Conservation (phyloP, 53 echinoderm and acorn worm genomes). For the Mesocentrotus franciscanus region DNA sequence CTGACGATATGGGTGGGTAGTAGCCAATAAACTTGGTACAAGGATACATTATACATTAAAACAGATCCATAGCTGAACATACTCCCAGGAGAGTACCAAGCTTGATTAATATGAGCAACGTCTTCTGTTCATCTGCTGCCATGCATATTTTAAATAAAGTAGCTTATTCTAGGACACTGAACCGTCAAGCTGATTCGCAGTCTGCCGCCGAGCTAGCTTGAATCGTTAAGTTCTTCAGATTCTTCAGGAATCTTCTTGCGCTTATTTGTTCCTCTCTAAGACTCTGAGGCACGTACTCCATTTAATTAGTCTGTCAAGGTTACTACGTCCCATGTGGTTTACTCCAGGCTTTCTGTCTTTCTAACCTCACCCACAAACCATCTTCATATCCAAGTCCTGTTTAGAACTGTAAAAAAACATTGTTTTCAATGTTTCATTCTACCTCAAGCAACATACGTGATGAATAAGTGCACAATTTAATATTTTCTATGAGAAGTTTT, state of each 20-base stretch:
- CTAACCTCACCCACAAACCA: neutral
- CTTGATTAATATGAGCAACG: neutral
- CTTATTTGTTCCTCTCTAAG: neutral
- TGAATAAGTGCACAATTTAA: too few species aligned
- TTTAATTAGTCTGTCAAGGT: conserved; percentile 43
- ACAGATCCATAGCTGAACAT: neutral
- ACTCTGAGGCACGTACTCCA: conserved; percentile 25
- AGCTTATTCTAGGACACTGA: conserved; percentile 7
- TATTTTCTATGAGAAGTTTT: too few species aligned
- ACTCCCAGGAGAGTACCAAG: neutral
- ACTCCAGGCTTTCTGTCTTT: neutral
- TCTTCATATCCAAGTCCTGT: neutral
- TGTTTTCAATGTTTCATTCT: too few species aligned
- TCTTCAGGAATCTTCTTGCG: neutral
- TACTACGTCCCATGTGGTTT: conserved; percentile 10
- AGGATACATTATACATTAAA: neutral
- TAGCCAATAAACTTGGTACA: neutral
- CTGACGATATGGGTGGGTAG: neutral
- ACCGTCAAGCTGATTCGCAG: neutral
- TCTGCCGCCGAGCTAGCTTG: neutral
- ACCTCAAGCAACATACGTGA: too few species aligned
- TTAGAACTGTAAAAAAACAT: too few species aligned
- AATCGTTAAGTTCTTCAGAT: neutral
- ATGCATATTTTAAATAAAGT: neutral
- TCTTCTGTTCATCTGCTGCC: neutral